These are phyloP conservation scores for Cyrtonyx montezumae DNA, from an alignment of 2,113 vertebrate genomes.

Conservation along the genomic window DNA sequence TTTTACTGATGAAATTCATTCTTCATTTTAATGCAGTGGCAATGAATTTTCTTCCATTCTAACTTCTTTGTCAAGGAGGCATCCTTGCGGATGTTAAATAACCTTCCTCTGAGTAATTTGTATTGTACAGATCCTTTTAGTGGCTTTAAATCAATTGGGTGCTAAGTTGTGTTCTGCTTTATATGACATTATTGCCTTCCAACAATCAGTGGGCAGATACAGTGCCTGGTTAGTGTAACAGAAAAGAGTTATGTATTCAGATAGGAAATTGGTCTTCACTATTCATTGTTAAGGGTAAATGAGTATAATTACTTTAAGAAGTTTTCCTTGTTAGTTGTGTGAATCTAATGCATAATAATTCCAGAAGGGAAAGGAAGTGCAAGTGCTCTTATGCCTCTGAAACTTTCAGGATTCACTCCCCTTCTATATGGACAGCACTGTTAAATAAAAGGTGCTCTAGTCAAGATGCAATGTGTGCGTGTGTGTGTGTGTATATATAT, in stretches of 20 bases:
- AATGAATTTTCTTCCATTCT: background rate
- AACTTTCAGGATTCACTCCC: background rate
- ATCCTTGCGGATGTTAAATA: background rate
- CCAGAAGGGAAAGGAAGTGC: background rate
- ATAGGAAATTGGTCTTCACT: background rate
- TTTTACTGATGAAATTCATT: background rate
- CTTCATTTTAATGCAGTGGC: background rate
- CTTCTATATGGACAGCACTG: background rate
- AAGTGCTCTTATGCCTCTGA: conserved; percentile 1
- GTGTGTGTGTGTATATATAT: background rate
- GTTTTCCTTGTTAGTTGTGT: background rate
- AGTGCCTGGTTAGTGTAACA: background rate
- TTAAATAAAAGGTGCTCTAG: background rate
- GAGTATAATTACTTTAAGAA: background rate
- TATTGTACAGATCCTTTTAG: background rate
- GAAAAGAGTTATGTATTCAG: background rate
- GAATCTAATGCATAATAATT: background rate
- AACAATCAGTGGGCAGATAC: background rate
- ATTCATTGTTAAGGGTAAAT: background rate
- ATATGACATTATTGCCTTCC: background rate
- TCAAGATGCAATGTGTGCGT: background rate
- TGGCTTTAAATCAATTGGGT: background rate
- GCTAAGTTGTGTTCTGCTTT: background rate
- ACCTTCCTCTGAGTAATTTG: background rate
- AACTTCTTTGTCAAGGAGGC: background rate